Conservation (phyloP, 1,140 invertebrate species). For the Scaptomyza pallida region DNA sequence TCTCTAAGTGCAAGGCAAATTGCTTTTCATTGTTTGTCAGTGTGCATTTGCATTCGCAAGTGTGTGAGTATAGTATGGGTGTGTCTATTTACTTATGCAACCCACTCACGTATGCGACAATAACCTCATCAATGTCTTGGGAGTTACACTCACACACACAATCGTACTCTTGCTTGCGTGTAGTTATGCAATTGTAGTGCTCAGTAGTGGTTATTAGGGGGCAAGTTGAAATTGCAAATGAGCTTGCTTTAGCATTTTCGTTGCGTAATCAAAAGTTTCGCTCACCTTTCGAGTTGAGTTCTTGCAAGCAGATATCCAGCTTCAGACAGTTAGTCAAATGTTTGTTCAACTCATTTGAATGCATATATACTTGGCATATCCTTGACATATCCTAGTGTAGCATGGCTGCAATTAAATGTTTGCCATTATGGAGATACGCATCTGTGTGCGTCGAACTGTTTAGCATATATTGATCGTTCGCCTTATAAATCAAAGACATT, state of each 20-base stretch:
- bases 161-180: neutral
- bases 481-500: constrained; percentile 55
- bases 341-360: constrained; percentile 57
- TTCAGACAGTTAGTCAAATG: constrained; percentile 38
- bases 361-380: constrained; percentile 3
- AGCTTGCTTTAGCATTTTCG: constrained; percentile 34
- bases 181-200: constrained; percentile 15
- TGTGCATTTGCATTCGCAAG: constrained; percentile 13
- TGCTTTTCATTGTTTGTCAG: constrained; percentile 69
- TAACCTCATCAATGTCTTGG: constrained; percentile 63
- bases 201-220: constrained; percentile 38
- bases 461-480: constrained; percentile 49
- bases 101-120: constrained; percentile 49
- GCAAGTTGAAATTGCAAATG: constrained; percentile 54
- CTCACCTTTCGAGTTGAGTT: neutral
- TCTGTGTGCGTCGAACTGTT: constrained; percentile 46
- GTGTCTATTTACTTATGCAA: constrained; percentile 54
- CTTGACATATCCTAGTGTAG: neutral
- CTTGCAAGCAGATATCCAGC: constrained; percentile 5
- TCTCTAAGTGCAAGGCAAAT: constrained; percentile 46
- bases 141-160: constrained; percentile 1
- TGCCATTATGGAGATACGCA: constrained; percentile 51
- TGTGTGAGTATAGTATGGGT: constrained; percentile 31
- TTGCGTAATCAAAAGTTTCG: constrained; percentile 56
- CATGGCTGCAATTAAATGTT: constrained; percentile 64